Base-by-base conservation (phyloP, 2,888 invertebrate species). In the Amphipyra berbera region DNA sequence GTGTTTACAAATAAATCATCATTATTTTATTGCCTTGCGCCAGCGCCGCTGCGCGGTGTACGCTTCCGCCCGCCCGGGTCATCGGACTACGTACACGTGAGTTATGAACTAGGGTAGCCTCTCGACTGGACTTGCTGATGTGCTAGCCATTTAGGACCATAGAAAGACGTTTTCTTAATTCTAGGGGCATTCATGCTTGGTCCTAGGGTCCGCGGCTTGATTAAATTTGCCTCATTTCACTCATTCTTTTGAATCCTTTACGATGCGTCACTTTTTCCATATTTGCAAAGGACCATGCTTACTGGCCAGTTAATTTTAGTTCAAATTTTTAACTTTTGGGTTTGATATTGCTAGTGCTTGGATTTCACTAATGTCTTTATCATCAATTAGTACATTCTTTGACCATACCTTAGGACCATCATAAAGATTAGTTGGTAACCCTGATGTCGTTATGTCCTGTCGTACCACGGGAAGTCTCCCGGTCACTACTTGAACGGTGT, bases 1-100 rank as follows among this genome's bases (percentile, higher is more conserved):
- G 81, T 94, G 94, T 94, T 94, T 94, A 94, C 94, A 94, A 94
- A 94, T 94, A 94, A 92, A 93, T 94, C 94, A 93, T 93, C 90
- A 89, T 92, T 91, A 90, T 90, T 92, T 89, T 89, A 90, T 89
- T 88, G 84, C 87, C 72, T 78, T 70, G 82, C 81, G 79, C 85
- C 82, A 85, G 83, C 84, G 75, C 82, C 76, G 79, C 82, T 73
- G 68, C 66, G 64, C 78, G 76, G 82, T 79, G 81, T 81, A 81
- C 83, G 64, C 81, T 79, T 79, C 79, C 79, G 79, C 79, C 56
- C 66, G 69, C 9, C 21, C 78, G 65, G 78, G 79, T 79, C 79
- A 79, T 79, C 76, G 79, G 70, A 81, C 79, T 73, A 57, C 57
- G 68, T 45, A 61, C 78, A 68, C 71, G 80, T 78, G 81, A 78